Evolutionary conservation across 2,888 invertebrate species (phyloP), one percentile per base, ranked within the genome.

Genomic region (Plebejus anna): DNA sequence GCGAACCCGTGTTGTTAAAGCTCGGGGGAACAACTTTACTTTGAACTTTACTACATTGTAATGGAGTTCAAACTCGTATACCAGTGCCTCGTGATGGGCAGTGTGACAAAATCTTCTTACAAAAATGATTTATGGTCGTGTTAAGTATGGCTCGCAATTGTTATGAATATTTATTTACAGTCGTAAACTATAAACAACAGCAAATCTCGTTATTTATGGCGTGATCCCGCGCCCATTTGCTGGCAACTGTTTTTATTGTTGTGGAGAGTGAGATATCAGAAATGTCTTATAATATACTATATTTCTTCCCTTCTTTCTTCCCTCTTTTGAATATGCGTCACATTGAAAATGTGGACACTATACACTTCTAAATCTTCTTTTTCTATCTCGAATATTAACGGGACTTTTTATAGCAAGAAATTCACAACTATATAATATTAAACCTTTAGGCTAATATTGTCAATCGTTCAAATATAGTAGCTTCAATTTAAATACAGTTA

Each of bases 101-200:
- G 89, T 90, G 89, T 91, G 92, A 93, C 93, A 93, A 92, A 90
- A 89, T 92, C 92, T 85, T 89, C 90, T 91, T 93, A 92, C 90
- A 91, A 90, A 91, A 84, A 91, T 93, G 93, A 93, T 92, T 91
- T 92, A 92, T 91, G 82, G 80, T 77, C 87, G 89, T 91, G 94
- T 92, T 93, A 93, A 94, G 92, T 93, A 92, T 89, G 88, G 90
- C 86, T 86, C 87, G 89, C 92, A 91, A 94, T 93, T 93, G 93
- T 92, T 91, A 90, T 88, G 89, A 89, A 91, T 92, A 91, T 92
- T 93, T 92, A 93, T 93, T 92, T 91, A 87, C 87, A 85, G 90
- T 91, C 89, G 89, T 91, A 90, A 91, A 91, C 89, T 92, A 90
- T 92, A 92, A 92, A 92, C 91, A 92, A 90, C 89, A 88, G 88